Evolutionary conservation across 2,888 invertebrate genomes (phyloP).

Genomic region (Parnassius mnemosyne): DNA sequence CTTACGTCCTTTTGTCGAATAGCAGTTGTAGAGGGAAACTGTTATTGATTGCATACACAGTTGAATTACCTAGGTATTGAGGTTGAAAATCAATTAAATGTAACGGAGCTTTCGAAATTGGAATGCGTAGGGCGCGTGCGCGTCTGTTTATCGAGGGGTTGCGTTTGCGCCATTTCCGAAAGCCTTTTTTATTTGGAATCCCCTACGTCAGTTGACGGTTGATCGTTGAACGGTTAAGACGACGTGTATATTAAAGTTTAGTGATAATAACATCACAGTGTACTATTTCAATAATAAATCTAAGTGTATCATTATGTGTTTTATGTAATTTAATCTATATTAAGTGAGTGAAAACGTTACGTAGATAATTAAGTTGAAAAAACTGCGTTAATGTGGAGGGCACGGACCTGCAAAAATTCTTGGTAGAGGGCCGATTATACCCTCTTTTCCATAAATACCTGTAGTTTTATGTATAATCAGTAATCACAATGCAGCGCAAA

Average conservation of each 20-base stretch:
- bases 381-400: not conserved
- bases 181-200: slow-evolving; percentile 50
- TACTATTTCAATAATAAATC: not conserved
- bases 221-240: slow-evolving; percentile 49
- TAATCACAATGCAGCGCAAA: slow-evolving; percentile 28
- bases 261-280: not conserved
- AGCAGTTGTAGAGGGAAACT: not conserved
- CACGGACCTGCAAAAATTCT: no score
- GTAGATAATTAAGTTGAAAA: not conserved
- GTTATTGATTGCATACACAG: slow-evolving; percentile 13
- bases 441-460: not conserved
- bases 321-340: not conserved
- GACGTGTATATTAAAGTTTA: slow-evolving; percentile 21
- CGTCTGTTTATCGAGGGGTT: slow-evolving; percentile 55
- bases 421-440: not conserved
- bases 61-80: slow-evolving; percentile 12
- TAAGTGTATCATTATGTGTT: not conserved
- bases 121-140: slow-evolving; percentile 60
- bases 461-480: slow-evolving; percentile 12
- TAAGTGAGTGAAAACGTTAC: not conserved
- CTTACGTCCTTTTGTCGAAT: not conserved
- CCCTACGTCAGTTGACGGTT: slow-evolving; percentile 61
- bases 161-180: slow-evolving; percentile 70
- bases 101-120: slow-evolving; percentile 20
- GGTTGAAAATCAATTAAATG: slow-evolving; percentile 30